Base-by-base conservation (phyloP, 2,888 invertebrate genomes). In the Harpagoxenus sublaevis region DNA sequence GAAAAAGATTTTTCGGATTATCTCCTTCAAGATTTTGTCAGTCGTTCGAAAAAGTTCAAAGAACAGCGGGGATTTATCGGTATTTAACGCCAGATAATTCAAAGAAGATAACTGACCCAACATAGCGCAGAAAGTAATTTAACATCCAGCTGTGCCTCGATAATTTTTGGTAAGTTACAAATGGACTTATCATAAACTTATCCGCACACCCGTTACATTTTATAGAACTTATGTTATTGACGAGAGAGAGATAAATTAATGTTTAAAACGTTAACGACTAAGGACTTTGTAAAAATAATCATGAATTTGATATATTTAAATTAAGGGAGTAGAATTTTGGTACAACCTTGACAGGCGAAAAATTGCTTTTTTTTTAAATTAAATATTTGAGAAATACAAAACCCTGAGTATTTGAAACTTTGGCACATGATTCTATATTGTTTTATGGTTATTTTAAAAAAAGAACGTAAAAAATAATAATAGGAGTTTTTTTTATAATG, bases 161-260 rank as follows among this genome's bases (percentile, higher is more conserved):
- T 65, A 74, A 60, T 60, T 53, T 48, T 65, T 35, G 2, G 12
- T 77, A 53, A 65, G 4, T 65, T 65, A 39, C 10, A 23, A 51
- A 10, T 9, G 31, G 23, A 55, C 28, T 55, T 66, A 42, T 55
- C 66, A 3, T 55, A 12, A 42, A 55, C 31, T 78, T 66, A 10
- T 55, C n/a, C 12, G 12, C 42, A 63, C n/a, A n/a, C 39, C 53
- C 42, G 42, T 66, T 65, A 60, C 4, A 35, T 48, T 39, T 55
- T 15, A 2, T 66, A 66, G 55, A 55, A 78, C 55, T 78, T 55
- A 35, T 53, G 42, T 78, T 78, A 66, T 31, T 78, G 68, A 53
- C 23, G 15, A 51, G 39, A 63, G 9, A 53, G 12, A 53, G 12
- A 39, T n/a, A 28, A 45, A 65, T 42, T 73, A 42, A 39, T 15